Evolutionary conservation across 2,888 invertebrate genomes (phyloP).

Genomic region (Ormyrus nitidulus): DNA sequence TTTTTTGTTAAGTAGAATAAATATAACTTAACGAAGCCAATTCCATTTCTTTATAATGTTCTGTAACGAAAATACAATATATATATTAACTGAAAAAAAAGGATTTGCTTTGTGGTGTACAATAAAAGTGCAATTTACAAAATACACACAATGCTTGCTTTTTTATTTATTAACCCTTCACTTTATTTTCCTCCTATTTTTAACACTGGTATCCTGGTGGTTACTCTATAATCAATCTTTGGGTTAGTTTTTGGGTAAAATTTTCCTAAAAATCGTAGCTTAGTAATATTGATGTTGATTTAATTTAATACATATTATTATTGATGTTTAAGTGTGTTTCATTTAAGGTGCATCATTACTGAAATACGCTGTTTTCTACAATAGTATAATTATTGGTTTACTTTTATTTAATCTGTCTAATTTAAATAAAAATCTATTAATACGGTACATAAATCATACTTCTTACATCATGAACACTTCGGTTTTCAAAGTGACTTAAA

Average conservation of each 20-base stretch:
- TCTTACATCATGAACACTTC: background rate
- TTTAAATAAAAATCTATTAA: background rate
- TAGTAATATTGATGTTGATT: constrained; percentile 18
- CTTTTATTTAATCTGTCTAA: background rate
- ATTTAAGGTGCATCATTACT: constrained; percentile 1
- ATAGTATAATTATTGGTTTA: no score
- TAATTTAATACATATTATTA: background rate
- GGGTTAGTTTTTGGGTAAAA: constrained; percentile 38
- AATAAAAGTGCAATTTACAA: constrained; percentile 70
- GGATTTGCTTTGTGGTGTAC: constrained; percentile 55
- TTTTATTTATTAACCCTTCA: constrained; percentile 71
- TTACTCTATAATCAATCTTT: constrained; percentile 48
- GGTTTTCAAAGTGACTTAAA: background rate
- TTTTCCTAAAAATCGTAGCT: constrained; percentile 22
- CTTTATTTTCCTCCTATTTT: constrained; percentile 63
- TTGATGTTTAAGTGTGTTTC: background rate
- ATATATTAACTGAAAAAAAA: constrained; percentile 40
- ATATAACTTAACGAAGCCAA: constrained; percentile 54
- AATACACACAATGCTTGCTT: constrained; percentile 69
- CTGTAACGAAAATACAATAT: constrained; percentile 41
- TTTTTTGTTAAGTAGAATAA: constrained; percentile 52
- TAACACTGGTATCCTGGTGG: constrained; percentile 67
- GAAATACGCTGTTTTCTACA: background rate
- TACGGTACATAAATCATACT: background rate
- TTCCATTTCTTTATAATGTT: constrained; percentile 64